phyloP scores from a whole-genome alignment of 2,888 invertebrate genomes.

The Habrosyne pyritoides region DNA sequence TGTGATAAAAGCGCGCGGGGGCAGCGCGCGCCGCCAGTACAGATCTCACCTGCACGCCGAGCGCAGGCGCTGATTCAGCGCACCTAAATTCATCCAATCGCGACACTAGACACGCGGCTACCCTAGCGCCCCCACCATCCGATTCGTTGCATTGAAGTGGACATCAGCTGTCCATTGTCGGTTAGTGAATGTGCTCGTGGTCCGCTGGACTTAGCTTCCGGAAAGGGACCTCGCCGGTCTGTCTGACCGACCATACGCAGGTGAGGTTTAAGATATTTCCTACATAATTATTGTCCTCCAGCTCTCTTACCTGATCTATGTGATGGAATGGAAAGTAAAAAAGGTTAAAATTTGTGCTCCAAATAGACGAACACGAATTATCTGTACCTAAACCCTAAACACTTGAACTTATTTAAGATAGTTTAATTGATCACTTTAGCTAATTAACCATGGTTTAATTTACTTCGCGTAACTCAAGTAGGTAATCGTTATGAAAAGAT shows the following conservation, averaged over 20 bases:
- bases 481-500: background rate
- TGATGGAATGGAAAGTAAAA: slow-evolving; percentile 43
- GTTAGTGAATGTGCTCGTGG: slow-evolving; percentile 70
- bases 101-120: slow-evolving; percentile 48
- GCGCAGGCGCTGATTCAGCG: slow-evolving; percentile 57
- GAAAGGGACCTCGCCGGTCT: slow-evolving; percentile 42
- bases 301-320: slow-evolving; percentile 53
- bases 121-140: slow-evolving; percentile 52
- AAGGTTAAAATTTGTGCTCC: background rate
- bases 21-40: slow-evolving; percentile 76
- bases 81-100: slow-evolving; percentile 27
- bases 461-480: background rate
- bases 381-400: no score
- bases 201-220: slow-evolving; percentile 49
- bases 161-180: slow-evolving; percentile 52
- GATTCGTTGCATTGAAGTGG: slow-evolving; percentile 35
- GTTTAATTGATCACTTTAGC: background rate
- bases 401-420: background rate
- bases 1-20: slow-evolving; percentile 75
- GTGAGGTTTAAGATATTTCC: slow-evolving; percentile 47
- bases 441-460: slow-evolving; percentile 10
- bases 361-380: no score
- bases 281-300: background rate
- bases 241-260: slow-evolving; percentile 50
- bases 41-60: slow-evolving; percentile 59